phyloP scores from a whole-genome alignment of 2,113 vertebrate genomes.

The Vicugna pacos region DNA sequence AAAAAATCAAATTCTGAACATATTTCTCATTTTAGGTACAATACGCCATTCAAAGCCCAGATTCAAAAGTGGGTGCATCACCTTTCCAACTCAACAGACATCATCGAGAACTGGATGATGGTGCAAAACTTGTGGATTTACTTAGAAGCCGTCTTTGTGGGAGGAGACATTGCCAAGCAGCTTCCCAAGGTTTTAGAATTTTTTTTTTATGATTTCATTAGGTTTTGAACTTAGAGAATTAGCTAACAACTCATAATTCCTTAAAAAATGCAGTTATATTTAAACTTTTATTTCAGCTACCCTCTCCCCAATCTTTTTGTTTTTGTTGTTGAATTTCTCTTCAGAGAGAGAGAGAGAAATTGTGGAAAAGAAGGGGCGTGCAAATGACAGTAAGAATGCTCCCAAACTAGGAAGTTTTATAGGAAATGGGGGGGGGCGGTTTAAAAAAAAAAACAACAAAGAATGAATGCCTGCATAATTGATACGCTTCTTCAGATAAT shows the following conservation, averaged over 20 bases:
- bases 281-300: not conserved
- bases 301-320: not conserved
- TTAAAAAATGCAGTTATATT: not conserved
- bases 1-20: not conserved
- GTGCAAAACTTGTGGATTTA: constrained; percentile 99
- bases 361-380: not conserved
- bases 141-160: constrained; percentile 97
- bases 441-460: constrained; percentile 55
- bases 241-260: not conserved
- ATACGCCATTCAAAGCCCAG: constrained; percentile 95
- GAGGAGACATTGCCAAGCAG: constrained; percentile 97
- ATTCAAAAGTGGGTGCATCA: constrained; percentile 98
- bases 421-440: not conserved
- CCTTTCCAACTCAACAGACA: constrained; percentile 95
- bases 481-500: constrained; percentile 12
- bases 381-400: not conserved
- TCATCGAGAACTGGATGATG: constrained; percentile 98
- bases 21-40: constrained; percentile 90
- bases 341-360: constrained; percentile 6
- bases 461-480: not conserved
- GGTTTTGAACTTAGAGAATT: not conserved
- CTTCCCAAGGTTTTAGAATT: constrained; percentile 93
- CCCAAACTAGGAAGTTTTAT: not conserved
- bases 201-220: constrained; percentile 26
- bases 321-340: not conserved